Evolutionary conservation across 2,797 vertebrate genomes (phyloP).

Genomic region (Eurystomus glaucurus): DNA sequence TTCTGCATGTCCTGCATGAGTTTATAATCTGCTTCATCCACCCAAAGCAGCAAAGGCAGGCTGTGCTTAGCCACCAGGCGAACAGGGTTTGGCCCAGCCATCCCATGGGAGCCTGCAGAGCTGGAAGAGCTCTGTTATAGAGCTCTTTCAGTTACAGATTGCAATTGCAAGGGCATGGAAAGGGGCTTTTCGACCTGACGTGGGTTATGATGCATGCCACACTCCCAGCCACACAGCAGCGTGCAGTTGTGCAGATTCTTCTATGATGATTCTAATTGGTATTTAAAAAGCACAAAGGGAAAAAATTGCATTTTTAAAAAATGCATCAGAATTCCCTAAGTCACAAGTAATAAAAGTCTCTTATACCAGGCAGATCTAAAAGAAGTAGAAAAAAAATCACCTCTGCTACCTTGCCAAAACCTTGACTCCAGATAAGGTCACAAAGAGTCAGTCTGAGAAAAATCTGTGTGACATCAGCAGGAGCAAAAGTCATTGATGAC

Average conservation of each 20-base stretch:
- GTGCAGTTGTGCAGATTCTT: neutral
- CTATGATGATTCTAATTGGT: neutral
- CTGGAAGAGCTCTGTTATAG: neutral
- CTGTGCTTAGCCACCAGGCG: neutral
- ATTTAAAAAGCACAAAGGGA: neutral
- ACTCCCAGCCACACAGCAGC: fast-evolving
- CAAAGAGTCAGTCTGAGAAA: neutral
- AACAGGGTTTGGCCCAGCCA: neutral
- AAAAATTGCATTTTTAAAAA: fast-evolving
- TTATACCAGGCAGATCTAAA: neutral
- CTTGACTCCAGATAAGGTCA: neutral
- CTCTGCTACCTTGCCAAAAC: neutral
- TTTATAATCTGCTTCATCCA: fast-evolving
- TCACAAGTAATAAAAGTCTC: neutral
- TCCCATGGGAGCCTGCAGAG: neutral
- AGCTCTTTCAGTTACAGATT: neutral
- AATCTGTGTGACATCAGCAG: neutral
- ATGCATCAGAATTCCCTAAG: neutral
- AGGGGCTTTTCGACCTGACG: neutral
- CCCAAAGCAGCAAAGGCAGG: neutral
- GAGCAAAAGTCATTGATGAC: neutral
- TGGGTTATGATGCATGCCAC: fast-evolving
- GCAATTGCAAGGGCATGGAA: fast-evolving
- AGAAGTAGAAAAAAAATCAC: neutral
- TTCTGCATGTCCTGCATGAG: neutral